phyloP scores from a whole-genome alignment of 2,888 invertebrate genomes.

The Oxytorus armatus region DNA sequence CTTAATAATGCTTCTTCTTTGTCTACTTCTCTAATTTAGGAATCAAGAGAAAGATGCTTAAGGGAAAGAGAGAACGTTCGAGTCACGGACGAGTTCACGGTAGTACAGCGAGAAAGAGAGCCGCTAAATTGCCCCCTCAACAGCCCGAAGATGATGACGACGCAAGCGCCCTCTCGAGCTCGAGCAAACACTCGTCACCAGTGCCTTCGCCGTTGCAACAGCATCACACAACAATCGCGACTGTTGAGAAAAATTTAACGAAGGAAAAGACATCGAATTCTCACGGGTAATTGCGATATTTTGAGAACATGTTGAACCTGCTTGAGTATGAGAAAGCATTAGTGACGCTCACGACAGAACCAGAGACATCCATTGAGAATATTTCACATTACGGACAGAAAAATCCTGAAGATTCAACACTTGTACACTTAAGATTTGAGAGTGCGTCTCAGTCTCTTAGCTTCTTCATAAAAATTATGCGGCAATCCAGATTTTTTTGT shows the following conservation, averaged over 20 bases:
- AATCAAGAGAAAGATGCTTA: conserved; percentile 84
- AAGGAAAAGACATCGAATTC: conserved; percentile 81
- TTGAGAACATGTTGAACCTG: too few species aligned
- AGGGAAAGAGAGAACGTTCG: conserved; percentile 82
- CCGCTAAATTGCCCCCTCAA: conserved; percentile 76
- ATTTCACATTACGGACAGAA: too few species aligned
- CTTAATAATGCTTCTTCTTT: background rate
- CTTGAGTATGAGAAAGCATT: too few species aligned
- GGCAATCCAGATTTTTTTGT: too few species aligned
- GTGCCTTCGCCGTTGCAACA: conserved; percentile 84
- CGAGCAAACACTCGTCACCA: conserved; percentile 86
- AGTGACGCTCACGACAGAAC: too few species aligned
- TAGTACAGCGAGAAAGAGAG: conserved; percentile 68
- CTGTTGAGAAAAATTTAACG: conserved; percentile 77
- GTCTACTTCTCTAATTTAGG: conserved; percentile 73
- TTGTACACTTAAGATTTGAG: too few species aligned
- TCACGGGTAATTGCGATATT: conserved; percentile 77
- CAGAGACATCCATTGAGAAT: too few species aligned
- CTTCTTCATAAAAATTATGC: too few species aligned
- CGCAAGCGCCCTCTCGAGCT: conserved; percentile 83
- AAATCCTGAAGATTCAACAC: too few species aligned
- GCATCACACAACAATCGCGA: conserved; percentile 66
- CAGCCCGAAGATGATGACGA: conserved; percentile 83
- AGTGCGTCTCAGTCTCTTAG: too few species aligned
- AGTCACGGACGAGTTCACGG: conserved; percentile 76